Conservation (phyloP, 2,797 vertebrate genomes). For the Enteromius trimaculatus region DNA sequence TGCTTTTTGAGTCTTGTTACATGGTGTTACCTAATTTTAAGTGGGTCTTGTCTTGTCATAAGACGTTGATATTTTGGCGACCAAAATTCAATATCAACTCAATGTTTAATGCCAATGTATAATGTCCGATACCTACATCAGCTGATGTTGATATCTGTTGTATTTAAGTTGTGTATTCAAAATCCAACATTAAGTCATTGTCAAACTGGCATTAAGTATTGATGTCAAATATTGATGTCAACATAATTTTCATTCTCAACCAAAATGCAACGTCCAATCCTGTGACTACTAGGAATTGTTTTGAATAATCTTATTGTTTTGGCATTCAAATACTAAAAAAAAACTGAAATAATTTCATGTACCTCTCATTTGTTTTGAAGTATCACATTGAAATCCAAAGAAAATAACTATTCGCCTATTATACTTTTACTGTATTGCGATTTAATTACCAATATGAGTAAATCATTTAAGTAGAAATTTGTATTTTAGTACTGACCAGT, state of each 20-base stretch:
- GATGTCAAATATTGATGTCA: neutral
- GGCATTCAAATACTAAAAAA: neutral
- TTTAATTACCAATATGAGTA: neutral
- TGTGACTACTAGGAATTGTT: neutral
- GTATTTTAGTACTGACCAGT: neutral
- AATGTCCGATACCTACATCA: too few relatives aligned
- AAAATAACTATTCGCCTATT: neutral
- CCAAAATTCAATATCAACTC: neutral
- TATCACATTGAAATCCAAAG: neutral
- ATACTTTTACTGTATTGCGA: neutral
- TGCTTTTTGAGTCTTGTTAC: neutral
- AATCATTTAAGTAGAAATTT: neutral
- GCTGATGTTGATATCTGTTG: too few relatives aligned
- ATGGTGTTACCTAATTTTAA: neutral
- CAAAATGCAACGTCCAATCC: neutral
- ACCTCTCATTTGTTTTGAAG: neutral
- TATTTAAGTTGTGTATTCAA: neutral
- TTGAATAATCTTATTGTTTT: neutral
- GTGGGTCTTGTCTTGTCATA: neutral
- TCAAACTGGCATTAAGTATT: neutral
- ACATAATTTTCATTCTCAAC: neutral
- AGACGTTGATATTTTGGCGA: neutral
- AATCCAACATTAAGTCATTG: neutral
- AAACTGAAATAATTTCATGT: neutral
- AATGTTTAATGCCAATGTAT: too few relatives aligned